Base-by-base conservation (phyloP, 2,113 vertebrate species). In the Dasyurus viverrinus region DNA sequence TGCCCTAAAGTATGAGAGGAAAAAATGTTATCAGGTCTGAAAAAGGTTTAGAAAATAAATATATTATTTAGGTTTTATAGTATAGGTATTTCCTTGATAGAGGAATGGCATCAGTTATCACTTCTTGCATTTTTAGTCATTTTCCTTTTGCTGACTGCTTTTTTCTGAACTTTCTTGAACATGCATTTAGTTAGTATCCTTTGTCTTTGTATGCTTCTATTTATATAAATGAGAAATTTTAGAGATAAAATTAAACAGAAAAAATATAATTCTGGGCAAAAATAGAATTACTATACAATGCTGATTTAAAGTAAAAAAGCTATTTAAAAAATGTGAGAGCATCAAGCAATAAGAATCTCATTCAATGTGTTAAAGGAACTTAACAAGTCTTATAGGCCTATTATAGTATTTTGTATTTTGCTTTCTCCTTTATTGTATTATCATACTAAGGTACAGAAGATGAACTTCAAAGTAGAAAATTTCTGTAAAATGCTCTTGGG, bases 371-470 rank as follows among this genome's bases (percentile, higher is more conserved):
- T 95, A 96, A 94, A 97, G 54, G 90, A 30, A 68, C 24, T 76
- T 95, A 7, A 16, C 92, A 92, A 89, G 19, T 92, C 92, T 54
- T 91, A 91, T 50, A 60, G 95, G 46, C 50, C 89, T 94, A 60
- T 93, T 22, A 90, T 55, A 94, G 48, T 42, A 92, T 95, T 97
- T 95, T 90, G 50, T 24, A 30, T 89, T 97, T 97, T 42, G 96
- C 19, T 54, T 26, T 76, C 91, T 94, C 24, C 48, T 96, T 53
- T 93, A 57, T 53, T 22, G 19, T 19, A 90, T 92, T 94, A 97
- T 92, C 42, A 94, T 93, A 95, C 93, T 53, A 96, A 97, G 68
- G 52, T 92, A 95, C 0, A 92, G 91, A 89, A 90, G 94, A 94
- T 92, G 1, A 94, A 91, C 97, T 98, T 93, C 93, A 96, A 96